Evolutionary conservation across 2,888 invertebrate genomes (phyloP), one percentile per base, ranked within the genome.

Genomic region (Sylvicola cinctus): DNA sequence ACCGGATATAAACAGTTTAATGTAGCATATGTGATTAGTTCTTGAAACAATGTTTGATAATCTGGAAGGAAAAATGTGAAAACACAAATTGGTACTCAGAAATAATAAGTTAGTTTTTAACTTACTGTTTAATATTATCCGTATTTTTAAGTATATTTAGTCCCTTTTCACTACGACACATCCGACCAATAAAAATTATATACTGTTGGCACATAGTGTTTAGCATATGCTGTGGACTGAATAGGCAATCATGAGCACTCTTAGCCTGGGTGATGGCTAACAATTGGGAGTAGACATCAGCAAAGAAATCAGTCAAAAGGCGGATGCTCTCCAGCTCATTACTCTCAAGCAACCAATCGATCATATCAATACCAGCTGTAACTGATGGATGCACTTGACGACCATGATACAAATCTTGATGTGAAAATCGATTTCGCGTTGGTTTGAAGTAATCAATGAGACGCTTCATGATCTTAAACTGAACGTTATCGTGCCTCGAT

Each of bases 151-250:
- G 66, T 34, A 79, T 65, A 42, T 63, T 65, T 29, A 75, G 58
- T 2, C 83, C 83, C 31, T 65, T 62, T 34, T 68, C 66, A 6
- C 70, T 68, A 41, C 78, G 74, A 44, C 78, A 77, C 47, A 93
- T 66, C 44, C 85, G 76, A 1, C 93, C 93, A 40, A 93, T 72
- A 51, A 90, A 83, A 30, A 95, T 66, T 58, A 95, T 95, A 63
- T 93, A 95, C 63, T 81, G 80, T 55, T 90, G 90, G 52, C 87
- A 84, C 62, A 87, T 78, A 1, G 90, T 87, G 47, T 76, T 83
- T 44, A 74, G 68, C 70, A 88, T 75, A 51, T 81, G 79, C 44
- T 80, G 76, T 2, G 88, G 88, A 53, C 84, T 84, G 48, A 88
- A 81, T 14, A 87, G 60, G 43, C 84, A 84, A 49, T 85, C 85